These are phyloP conservation scores for Scaptomyza flava DNA, from an alignment of 2,888 invertebrate species.

Conservation along the genomic window DNA sequence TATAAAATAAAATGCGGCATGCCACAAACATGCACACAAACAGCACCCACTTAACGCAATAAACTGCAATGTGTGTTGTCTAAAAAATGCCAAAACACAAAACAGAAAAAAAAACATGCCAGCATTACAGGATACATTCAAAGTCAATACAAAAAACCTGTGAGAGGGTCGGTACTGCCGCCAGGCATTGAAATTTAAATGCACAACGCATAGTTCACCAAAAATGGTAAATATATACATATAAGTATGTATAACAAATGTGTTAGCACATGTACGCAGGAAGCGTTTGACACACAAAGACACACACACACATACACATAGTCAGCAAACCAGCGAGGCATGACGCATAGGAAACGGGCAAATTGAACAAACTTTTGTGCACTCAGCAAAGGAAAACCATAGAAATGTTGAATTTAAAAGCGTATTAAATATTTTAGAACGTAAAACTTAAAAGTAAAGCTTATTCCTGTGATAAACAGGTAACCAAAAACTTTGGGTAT, in stretches of 20 bases:
- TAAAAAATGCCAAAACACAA: constrained; percentile 31
- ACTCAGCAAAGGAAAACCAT: constrained; percentile 21
- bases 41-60: constrained; percentile 16
- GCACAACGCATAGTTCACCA: constrained; percentile 70
- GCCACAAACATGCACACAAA: constrained; percentile 28
- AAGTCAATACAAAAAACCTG: constrained; percentile 38
- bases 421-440: background rate
- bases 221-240: constrained; percentile 38
- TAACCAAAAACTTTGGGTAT: constrained; percentile 46
- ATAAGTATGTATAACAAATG: constrained; percentile 35
- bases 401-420: background rate
- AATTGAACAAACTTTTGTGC: constrained; percentile 13
- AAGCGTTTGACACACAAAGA: constrained; percentile 39
- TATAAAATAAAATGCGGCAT: constrained; percentile 53
- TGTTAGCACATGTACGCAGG: constrained; percentile 58
- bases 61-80: constrained; percentile 46
- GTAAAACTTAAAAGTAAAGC: background rate
- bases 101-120: constrained; percentile 19
- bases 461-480: background rate
- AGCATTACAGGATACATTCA: constrained; percentile 33
- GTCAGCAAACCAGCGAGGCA: constrained; percentile 41
- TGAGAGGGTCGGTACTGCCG: constrained; percentile 34
- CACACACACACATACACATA: constrained; percentile 53
- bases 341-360: constrained; percentile 7
- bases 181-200: constrained; percentile 74